phyloP scores from a whole-genome alignment of 2,113 vertebrate genomes.

The Okapia johnstoni region DNA sequence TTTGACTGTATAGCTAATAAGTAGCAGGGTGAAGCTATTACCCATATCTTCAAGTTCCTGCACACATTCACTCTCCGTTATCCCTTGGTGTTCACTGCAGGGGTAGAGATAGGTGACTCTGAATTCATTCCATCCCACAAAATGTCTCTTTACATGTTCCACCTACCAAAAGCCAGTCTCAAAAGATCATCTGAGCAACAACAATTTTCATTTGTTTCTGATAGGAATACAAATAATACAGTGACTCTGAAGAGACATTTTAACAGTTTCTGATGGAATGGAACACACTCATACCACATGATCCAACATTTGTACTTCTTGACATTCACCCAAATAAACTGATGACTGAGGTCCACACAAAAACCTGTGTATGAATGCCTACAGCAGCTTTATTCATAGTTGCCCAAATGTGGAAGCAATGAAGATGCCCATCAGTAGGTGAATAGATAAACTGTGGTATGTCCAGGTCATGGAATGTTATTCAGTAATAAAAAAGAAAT shows the following conservation, averaged over 20 bases:
- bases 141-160: background rate
- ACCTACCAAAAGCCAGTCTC: background rate
- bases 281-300: background rate
- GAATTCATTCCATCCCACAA: background rate
- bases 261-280: background rate
- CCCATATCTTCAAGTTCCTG: background rate
- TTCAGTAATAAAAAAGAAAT: background rate
- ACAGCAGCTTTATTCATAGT: background rate
- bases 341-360: background rate
- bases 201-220: background rate
- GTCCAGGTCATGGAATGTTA: background rate
- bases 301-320: background rate
- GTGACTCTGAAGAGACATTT: background rate
- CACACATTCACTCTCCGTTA: background rate
- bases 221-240: background rate
- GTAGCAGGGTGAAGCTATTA: background rate
- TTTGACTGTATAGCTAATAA: background rate
- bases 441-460: background rate
- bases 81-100: background rate
- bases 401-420: background rate
- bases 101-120: background rate
- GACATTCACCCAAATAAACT: background rate
- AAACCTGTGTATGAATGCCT: background rate
- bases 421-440: background rate
- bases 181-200: background rate